A percentile compares a stretch with the other conserved stretches of the same genome.
These are phyloP conservation scores for Cryptocheilus praepositus DNA, from an alignment of 2,888 invertebrate genomes.

Conservation along the genomic window DNA sequence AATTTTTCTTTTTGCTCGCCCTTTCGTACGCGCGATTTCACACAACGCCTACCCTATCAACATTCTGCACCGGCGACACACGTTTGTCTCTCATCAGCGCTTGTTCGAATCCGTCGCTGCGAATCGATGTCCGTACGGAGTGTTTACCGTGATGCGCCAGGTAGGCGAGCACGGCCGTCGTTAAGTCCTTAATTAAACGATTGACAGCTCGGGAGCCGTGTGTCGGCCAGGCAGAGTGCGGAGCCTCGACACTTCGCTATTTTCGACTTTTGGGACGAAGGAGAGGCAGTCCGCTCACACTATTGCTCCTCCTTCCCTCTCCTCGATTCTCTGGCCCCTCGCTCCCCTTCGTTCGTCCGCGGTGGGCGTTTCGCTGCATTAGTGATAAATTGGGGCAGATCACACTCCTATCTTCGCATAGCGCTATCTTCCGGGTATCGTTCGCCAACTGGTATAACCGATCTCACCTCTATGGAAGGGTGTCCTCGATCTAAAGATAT, in stretches of 20 bases:
- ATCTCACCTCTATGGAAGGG: slow-evolving; percentile 65
- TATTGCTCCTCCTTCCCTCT: not conserved
- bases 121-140: slow-evolving; percentile 7
- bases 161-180: slow-evolving; percentile 35
- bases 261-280: slow-evolving; percentile 57
- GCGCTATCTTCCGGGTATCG: slow-evolving; percentile 69
- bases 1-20: too few relatives aligned
- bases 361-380: slow-evolving; percentile 58
- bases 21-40: too few relatives aligned
- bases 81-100: too few relatives aligned
- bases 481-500: slow-evolving; percentile 70
- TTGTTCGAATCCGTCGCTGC: slow-evolving; percentile 20
- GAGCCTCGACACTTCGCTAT: slow-evolving; percentile 49
- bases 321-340: not conserved
- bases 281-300: slow-evolving; percentile 8
- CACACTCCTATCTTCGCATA: slow-evolving; percentile 64
- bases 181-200: slow-evolving; percentile 61
- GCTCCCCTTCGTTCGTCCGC: slow-evolving; percentile 10
- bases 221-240: slow-evolving; percentile 30
- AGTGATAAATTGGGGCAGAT: slow-evolving; percentile 71
- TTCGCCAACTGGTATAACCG: slow-evolving; percentile 66
- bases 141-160: slow-evolving; percentile 35
- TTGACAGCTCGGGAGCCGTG: slow-evolving; percentile 59
- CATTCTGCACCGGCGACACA: too few relatives aligned
- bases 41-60: too few relatives aligned